A percentile compares a stretch with the other conserved stretches of the same genome.
phyloP scores from a whole-genome alignment of 2,113 vertebrate species.

The Orthonyx spaldingii region DNA sequence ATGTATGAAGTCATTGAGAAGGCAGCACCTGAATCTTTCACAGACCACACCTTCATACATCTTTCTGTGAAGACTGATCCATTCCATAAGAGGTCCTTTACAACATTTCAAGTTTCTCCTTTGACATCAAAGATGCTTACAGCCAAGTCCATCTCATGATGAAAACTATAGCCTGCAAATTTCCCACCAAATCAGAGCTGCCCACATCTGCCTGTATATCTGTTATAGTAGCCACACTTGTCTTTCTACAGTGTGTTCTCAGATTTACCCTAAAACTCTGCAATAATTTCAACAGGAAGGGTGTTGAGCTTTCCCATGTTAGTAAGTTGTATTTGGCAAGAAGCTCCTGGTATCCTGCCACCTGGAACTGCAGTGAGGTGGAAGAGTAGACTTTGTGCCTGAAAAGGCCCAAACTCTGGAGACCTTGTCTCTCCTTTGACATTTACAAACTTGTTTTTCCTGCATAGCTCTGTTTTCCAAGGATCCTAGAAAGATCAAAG shows the following conservation, averaged over 20 bases:
- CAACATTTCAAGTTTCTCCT: background rate
- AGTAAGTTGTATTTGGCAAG: constrained; percentile 12
- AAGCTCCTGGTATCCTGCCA: constrained; percentile 16
- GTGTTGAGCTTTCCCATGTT: constrained; percentile 11
- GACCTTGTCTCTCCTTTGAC: background rate
- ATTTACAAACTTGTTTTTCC: constrained; percentile 38
- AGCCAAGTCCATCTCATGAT: background rate
- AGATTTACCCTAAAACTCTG: background rate
- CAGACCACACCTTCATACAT: background rate
- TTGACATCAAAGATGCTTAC: background rate
- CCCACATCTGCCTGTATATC: background rate
- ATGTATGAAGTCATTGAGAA: background rate
- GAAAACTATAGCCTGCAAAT: background rate
- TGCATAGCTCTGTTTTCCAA: background rate
- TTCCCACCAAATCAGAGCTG: background rate
- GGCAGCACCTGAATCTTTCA: background rate
- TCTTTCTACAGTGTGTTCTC: background rate
- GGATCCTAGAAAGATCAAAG: constrained; percentile 22
- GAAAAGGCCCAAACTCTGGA: background rate
- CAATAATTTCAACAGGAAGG: background rate
- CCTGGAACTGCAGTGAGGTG: background rate
- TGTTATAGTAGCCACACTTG: background rate
- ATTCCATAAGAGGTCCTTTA: background rate
- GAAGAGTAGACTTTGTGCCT: background rate
- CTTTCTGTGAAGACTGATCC: background rate